phyloP scores from a whole-genome alignment of 2,113 vertebrate species.

The Phycodurus eques region DNA sequence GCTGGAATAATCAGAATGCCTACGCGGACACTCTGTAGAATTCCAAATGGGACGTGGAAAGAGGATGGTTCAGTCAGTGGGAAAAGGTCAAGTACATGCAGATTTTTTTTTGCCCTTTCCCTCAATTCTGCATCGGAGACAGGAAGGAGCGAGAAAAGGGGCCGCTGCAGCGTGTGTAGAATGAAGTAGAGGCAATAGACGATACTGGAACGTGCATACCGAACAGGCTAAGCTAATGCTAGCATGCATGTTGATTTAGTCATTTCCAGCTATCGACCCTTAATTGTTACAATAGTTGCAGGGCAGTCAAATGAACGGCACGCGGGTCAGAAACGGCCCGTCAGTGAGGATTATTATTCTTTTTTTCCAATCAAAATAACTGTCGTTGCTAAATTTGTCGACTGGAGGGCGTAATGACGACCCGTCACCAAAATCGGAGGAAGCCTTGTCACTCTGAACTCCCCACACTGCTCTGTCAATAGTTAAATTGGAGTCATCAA shows the following conservation, averaged over 20 bases:
- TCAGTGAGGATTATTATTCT: too few species aligned
- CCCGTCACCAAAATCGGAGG: too few species aligned
- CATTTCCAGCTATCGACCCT: neutral
- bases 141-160: neutral
- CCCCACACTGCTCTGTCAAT: too few species aligned
- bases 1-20: slow-evolving; percentile 64
- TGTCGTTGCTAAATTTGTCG: too few species aligned
- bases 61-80: slow-evolving; percentile 66
- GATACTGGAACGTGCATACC: neutral
- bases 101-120: slow-evolving; percentile 42
- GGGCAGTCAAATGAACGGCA: too few species aligned
- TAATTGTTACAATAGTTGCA: too few species aligned
- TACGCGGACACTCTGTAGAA: slow-evolving; percentile 55
- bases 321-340: too few species aligned
- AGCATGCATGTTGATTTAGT: neutral
- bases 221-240: neutral
- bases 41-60: slow-evolving; percentile 66
- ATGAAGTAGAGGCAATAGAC: neutral
- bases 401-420: too few species aligned
- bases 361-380: too few species aligned
- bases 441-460: too few species aligned
- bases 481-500: too few species aligned
- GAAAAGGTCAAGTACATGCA: slow-evolving; percentile 76
- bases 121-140: slow-evolving; percentile 22
- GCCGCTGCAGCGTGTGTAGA: neutral